These are phyloP conservation scores for Cyprinodon variegatus DNA, from an alignment of 2,113 vertebrate genomes.

Conservation along the genomic window DNA sequence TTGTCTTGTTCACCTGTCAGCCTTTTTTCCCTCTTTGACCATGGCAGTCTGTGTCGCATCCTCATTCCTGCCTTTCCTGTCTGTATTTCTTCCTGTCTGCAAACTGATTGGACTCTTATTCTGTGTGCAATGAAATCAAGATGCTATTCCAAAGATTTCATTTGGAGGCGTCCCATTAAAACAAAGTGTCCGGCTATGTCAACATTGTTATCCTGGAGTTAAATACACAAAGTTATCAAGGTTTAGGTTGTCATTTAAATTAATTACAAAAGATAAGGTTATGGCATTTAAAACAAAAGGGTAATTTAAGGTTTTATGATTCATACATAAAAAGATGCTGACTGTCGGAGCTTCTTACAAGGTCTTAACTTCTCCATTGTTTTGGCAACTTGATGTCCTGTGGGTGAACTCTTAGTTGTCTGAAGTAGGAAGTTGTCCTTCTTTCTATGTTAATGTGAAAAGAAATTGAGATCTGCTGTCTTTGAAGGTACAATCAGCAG, in stretches of 20 bases:
- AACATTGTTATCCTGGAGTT: not conserved
- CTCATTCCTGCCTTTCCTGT: not conserved
- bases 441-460: no score
- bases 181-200: not conserved
- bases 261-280: not conserved
- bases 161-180: not conserved
- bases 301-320: not conserved
- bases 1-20: slow-evolving; percentile 53
- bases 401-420: not conserved
- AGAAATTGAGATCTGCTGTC: not conserved
- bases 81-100: not conserved
- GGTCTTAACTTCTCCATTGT: no score
- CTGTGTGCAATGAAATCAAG: slow-evolving; percentile 9
- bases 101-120: not conserved
- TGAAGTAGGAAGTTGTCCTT: no score
- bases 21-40: slow-evolving; percentile 4
- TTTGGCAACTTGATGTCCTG: not conserved
- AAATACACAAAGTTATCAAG: not conserved
- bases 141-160: not conserved
- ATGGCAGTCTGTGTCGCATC: not conserved
- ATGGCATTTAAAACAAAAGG: not conserved
- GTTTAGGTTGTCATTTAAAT: not conserved
- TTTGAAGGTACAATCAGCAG: not conserved
- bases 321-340: no score
- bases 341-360: no score